Evolutionary conservation across 92 coral and sea anemone species (phyloP).

Genomic region (Epizoanthus fatuus): DNA sequence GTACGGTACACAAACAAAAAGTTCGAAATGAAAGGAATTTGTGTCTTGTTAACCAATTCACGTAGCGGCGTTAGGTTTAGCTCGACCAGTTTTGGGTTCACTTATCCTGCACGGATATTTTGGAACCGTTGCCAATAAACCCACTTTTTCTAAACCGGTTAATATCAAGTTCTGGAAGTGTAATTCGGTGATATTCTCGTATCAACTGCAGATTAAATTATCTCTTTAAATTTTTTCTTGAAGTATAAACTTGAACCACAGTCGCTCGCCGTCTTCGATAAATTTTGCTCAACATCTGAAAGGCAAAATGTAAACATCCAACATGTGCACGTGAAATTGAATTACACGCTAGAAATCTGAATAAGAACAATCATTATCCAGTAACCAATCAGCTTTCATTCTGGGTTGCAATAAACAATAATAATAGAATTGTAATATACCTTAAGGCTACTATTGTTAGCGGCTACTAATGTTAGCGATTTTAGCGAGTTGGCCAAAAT

Average conservation of each 20-base stretch:
- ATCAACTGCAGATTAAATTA: not conserved
- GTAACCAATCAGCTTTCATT: not conserved
- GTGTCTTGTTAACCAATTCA: not conserved
- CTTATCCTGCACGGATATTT: not conserved
- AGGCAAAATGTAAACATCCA: not conserved
- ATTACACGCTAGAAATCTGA: not conserved
- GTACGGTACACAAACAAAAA: not conserved
- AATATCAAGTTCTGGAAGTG: too few relatives aligned
- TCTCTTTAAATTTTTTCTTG: not conserved
- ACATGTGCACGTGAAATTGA: slow-evolving; percentile 33
- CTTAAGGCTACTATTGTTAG: too few relatives aligned
- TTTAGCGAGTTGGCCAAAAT: too few relatives aligned
- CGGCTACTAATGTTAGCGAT: too few relatives aligned
- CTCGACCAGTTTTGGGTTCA: not conserved
- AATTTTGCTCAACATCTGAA: not conserved
- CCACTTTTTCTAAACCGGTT: too few relatives aligned
- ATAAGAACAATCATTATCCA: not conserved
- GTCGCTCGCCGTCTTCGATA: not conserved
- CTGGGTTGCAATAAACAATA: too few relatives aligned
- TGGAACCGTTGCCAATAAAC: not conserved
- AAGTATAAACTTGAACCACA: not conserved
- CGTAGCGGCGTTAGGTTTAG: not conserved
- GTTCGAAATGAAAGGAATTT: slow-evolving; percentile 7
- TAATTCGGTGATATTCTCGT: too few relatives aligned
- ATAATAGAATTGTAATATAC: too few relatives aligned